Percentiles rank a stretch among this genome's conserved stretches.
Evolutionary conservation across 2,113 vertebrate species (phyloP).

Genomic region (Anser cygnoides): DNA sequence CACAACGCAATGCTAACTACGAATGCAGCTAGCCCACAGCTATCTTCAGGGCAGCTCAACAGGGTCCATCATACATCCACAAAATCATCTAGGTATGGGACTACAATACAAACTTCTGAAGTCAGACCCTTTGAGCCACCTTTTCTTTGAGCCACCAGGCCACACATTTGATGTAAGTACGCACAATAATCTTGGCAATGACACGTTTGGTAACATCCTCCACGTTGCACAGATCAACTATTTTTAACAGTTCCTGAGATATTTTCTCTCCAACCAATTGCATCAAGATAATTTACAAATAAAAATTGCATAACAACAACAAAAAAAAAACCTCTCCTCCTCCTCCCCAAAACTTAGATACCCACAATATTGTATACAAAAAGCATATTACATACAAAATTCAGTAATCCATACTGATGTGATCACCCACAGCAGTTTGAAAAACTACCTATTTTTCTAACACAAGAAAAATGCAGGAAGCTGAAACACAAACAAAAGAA

Average conservation of each 20-base stretch:
- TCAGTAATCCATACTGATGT: neutral
- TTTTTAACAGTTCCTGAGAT: neutral
- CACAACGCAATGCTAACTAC: neutral
- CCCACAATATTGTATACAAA: neutral
- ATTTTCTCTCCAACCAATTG: neutral
- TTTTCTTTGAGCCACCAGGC: neutral
- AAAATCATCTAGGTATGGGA: neutral
- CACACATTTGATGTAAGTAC: neutral
- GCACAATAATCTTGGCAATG: neutral
- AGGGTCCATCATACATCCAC: neutral
- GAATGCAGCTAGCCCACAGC: neutral
- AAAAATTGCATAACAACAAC: neutral
- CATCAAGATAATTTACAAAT: neutral
- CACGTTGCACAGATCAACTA: neutral
- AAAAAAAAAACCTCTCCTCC: neutral
- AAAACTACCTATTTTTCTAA: neutral
- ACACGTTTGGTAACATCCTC: neutral
- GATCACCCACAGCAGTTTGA: neutral
- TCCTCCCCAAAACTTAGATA: neutral
- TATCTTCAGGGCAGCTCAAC: neutral
- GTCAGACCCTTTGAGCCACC: neutral
- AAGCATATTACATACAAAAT: neutral
- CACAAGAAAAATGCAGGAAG: neutral
- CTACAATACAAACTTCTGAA: neutral
- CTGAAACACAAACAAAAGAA: neutral